Conservation (phyloP, 2,888 invertebrate genomes). For the Lycocerus yunnanus region DNA sequence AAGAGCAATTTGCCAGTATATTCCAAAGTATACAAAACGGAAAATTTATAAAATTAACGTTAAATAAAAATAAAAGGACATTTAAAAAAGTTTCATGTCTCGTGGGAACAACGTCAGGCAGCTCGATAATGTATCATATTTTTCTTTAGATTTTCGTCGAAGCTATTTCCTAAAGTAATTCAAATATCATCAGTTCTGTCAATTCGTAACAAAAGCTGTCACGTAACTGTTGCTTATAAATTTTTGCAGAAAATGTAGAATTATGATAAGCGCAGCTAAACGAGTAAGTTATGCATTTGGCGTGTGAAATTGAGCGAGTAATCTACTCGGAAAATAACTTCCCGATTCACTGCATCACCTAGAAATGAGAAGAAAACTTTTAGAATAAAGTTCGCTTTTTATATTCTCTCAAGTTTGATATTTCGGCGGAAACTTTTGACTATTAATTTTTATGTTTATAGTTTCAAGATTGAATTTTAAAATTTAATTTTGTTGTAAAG, state of each 20-base stretch:
- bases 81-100: neutral
- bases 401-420: neutral
- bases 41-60: neutral
- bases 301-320: constrained; percentile 42
- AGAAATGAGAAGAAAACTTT: constrained; percentile 18
- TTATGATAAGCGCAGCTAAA: constrained; percentile 23
- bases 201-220: constrained; percentile 17
- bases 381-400: constrained; percentile 7
- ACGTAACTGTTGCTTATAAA: constrained; percentile 13
- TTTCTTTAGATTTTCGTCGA: neutral
- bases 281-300: constrained; percentile 31
- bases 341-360: constrained; percentile 19
- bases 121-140: neutral
- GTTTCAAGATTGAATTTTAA: neutral
- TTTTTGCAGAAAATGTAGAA: constrained; percentile 12
- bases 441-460: neutral
- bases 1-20: neutral
- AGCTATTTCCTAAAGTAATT: neutral
- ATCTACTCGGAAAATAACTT: constrained; percentile 29
- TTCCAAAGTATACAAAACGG: neutral
- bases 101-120: neutral
- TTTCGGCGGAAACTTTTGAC: neutral
- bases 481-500: neutral
- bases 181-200: constrained; percentile 4
- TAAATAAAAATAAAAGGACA: neutral